These are phyloP conservation scores for Proctacanthus coquilletti DNA, from an alignment of 1,140 invertebrate species.

Conservation along the genomic window DNA sequence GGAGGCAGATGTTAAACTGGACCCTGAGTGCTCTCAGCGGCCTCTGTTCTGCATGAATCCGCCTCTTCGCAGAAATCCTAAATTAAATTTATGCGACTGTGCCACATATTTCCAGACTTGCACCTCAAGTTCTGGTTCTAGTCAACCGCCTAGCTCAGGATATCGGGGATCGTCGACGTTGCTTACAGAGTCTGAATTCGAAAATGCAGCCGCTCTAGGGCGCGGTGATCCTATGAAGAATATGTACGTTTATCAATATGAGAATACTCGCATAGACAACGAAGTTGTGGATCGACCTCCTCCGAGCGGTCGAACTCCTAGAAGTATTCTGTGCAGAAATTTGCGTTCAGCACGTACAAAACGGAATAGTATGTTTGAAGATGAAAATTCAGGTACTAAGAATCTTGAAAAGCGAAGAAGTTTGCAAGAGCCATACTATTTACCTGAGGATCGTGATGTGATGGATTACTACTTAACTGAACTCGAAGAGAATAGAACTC, in stretches of 20 bases:
- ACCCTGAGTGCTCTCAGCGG: constrained; percentile 36
- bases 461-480: constrained; percentile 37
- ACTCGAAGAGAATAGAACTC: constrained; percentile 40
- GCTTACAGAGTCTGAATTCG: constrained; percentile 55
- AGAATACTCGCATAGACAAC: constrained; percentile 39
- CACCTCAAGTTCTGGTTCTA: constrained; percentile 50
- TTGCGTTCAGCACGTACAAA: constrained; percentile 41
- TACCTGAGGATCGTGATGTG: constrained; percentile 39
- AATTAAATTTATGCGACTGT: constrained; percentile 43
- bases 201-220: constrained; percentile 12
- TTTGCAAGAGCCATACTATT: constrained; percentile 52
- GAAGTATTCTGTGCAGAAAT: constrained; percentile 32
- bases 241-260: constrained; percentile 66
- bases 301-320: neutral
- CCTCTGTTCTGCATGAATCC: constrained; percentile 50
- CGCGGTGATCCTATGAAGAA: constrained; percentile 20
- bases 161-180: constrained; percentile 73
- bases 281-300: constrained; percentile 7
- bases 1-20: constrained; percentile 34
- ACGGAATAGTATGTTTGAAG: constrained; percentile 67
- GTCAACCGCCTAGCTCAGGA: constrained; percentile 64
- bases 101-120: constrained; percentile 28
- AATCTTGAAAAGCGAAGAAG: constrained; percentile 47
- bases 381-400: constrained; percentile 35
- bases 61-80: constrained; percentile 36